Evolutionary conservation across 2,797 vertebrate genomes (phyloP).

Genomic region (Apogon hyalosoma): DNA sequence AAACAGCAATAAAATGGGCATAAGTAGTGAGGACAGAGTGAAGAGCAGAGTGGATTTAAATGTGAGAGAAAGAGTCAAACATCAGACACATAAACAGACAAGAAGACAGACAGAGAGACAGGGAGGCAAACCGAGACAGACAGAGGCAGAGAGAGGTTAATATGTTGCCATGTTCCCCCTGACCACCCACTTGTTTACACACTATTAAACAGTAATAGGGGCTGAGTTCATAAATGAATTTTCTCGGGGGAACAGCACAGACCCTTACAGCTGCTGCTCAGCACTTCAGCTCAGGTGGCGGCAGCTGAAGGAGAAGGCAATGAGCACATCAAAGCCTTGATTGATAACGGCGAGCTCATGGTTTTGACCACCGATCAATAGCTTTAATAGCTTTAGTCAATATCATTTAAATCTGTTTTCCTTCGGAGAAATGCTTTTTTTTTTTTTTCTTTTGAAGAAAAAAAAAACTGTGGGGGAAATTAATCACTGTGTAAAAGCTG

Average conservation of each 20-base stretch:
- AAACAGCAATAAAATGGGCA: constrained; percentile 41
- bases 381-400: constrained; percentile 52
- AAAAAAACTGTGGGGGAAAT: constrained; percentile 24
- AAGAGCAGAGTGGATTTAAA: constrained; percentile 40
- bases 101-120: constrained; percentile 13
- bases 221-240: constrained; percentile 68
- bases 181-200: constrained; percentile 73
- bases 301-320: constrained; percentile 30
- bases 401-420: constrained; percentile 59
- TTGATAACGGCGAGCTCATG: constrained; percentile 60
- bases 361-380: constrained; percentile 69
- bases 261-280: constrained; percentile 40
- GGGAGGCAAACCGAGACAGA: constrained; percentile 45
- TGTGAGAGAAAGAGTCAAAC: constrained; percentile 35
- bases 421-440: constrained; percentile 13
- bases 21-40: constrained; percentile 29
- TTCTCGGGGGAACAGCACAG: constrained; percentile 47
- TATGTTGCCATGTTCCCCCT: constrained; percentile 55
- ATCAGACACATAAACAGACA: constrained; percentile 35
- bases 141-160: constrained; percentile 67
- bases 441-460: constrained; percentile 14
- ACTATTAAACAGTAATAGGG: constrained; percentile 74
- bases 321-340: constrained; percentile 59
- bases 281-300: constrained; percentile 30
- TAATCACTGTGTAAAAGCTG: constrained; percentile 20